These are phyloP conservation scores for Drosophila melanosoma DNA, from an alignment of 2,888 invertebrate species.

Conservation along the genomic window DNA sequence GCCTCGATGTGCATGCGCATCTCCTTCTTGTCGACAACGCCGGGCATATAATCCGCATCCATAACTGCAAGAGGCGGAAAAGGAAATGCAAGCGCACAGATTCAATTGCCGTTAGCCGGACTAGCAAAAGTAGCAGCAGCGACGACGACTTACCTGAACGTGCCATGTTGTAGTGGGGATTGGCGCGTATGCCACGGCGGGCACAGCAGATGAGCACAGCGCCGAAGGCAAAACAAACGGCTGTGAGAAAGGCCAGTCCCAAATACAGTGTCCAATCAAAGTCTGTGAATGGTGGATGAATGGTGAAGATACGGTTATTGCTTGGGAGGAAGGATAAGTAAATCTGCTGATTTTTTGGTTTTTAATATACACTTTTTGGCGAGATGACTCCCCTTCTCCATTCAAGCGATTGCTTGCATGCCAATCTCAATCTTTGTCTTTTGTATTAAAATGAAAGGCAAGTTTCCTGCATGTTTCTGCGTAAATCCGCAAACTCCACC, in stretches of 20 bases:
- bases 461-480: constrained; percentile 54
- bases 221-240: constrained; percentile 83
- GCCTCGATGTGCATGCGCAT: constrained; percentile 86
- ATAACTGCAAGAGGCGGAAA: constrained; percentile 87
- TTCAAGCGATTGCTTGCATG: constrained; percentile 30
- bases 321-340: constrained; percentile 16
- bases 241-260: constrained; percentile 83
- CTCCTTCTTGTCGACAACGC: constrained; percentile 92
- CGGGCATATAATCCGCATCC: constrained; percentile 94
- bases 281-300: constrained; percentile 68
- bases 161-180: constrained; percentile 84
- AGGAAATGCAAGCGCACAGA: constrained; percentile 28
- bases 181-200: constrained; percentile 81
- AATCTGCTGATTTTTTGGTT: constrained; percentile 68
- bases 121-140: background rate
- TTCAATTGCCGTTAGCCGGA: constrained; percentile 55
- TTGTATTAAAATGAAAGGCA: constrained; percentile 65
- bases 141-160: constrained; percentile 81
- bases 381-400: background rate
- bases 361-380: constrained; percentile 55
- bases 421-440: constrained; percentile 79
- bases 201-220: constrained; percentile 83
- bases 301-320: background rate
- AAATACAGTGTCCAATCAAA: constrained; percentile 85
- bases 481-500: constrained; percentile 62